Conservation (phyloP, 2,113 vertebrate genomes). For the Oryzias melastigma region DNA sequence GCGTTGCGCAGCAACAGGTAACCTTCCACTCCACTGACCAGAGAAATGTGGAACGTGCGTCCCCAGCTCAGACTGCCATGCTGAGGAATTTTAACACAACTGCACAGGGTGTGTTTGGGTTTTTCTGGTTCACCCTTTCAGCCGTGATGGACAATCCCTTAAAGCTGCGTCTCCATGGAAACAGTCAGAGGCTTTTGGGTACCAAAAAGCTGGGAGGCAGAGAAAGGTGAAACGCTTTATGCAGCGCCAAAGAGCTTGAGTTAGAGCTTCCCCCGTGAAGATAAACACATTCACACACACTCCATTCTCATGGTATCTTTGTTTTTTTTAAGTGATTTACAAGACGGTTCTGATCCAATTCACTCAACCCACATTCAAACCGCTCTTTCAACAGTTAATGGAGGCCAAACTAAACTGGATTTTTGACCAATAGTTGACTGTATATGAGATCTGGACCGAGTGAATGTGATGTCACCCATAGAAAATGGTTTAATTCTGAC, state of each 20-base stretch:
- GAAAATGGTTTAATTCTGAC: too few species aligned
- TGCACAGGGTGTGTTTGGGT: slow-evolving; percentile 38
- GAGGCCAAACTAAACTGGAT: too few species aligned
- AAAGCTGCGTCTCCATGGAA: slow-evolving; percentile 53
- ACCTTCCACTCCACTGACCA: slow-evolving; percentile 17
- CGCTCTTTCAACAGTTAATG: too few species aligned
- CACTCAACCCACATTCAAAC: slow-evolving; percentile 18
- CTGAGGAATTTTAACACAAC: slow-evolving; percentile 36
- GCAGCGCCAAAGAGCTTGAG: slow-evolving; percentile 18
- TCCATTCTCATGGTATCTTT: background rate
- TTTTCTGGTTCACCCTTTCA: slow-evolving; percentile 39
- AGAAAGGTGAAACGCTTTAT: slow-evolving; percentile 50
- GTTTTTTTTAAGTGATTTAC: slow-evolving; percentile 16
- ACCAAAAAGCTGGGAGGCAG: slow-evolving; percentile 49
- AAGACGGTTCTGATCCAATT: slow-evolving; percentile 49
- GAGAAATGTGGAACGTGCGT: slow-evolving; percentile 51
- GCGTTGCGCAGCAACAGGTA: slow-evolving; percentile 63
- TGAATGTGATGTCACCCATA: too few species aligned
- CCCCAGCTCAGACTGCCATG: slow-evolving; percentile 35
- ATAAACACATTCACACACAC: slow-evolving; percentile 5
- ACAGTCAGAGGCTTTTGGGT: slow-evolving; percentile 46
- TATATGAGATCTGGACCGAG: too few species aligned
- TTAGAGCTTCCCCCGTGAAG: slow-evolving; percentile 8
- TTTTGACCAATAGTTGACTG: too few species aligned
- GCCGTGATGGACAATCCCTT: slow-evolving; percentile 41